Evolutionary conservation across 2,113 vertebrate genomes (phyloP), one percentile per base, ranked within the genome.

Genomic region (Riparia riparia): DNA sequence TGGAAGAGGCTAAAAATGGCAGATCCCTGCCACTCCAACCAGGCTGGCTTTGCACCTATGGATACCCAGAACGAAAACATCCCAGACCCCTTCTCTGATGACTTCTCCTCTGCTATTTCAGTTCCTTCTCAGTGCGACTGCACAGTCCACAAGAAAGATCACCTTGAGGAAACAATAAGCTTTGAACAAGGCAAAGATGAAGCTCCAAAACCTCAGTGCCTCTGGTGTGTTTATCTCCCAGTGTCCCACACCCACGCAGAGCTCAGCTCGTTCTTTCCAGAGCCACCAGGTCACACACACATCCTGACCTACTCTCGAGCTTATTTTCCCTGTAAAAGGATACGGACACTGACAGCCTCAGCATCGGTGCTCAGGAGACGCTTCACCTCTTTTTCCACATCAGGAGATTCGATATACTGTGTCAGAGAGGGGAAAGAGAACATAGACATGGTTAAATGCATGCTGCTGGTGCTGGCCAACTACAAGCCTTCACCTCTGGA

Each of bases 341-440:
- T 99, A 99, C 98, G 99, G 85, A 98, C 98, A 95, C 98, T 98
- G 97, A 99, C 97, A 29, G 99, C 99, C 66, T 99, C 99, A 9
- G 99, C 98, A 90, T 99, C 99, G 31, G 99, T 99, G 96, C 98
- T 98, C 91, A 99, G 98, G 82, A 99, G 97, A 94, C 98, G 98
- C 81, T 99, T 99, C 97, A 99, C 98, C 96, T 99, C 99, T 89
- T 99, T 99, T 86, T 99, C 99, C 96, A 99, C 99, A 82, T 99
- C 98, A 93, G 99, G 99, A 96, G 99, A 99, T 73, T 99, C 99
- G 16, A 98, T 98, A 91, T 98, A 98, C 99, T 99, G 97, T 42
- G 84, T 58, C 74, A 96, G 70, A 82, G 70, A 82, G 6, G 22
- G 28, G 26, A 61, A 60, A 25, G 21, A 65, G 63, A 91, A 61